Evolutionary conservation across 2,888 invertebrate species (phyloP).

Genomic region (Morpho achilles): DNA sequence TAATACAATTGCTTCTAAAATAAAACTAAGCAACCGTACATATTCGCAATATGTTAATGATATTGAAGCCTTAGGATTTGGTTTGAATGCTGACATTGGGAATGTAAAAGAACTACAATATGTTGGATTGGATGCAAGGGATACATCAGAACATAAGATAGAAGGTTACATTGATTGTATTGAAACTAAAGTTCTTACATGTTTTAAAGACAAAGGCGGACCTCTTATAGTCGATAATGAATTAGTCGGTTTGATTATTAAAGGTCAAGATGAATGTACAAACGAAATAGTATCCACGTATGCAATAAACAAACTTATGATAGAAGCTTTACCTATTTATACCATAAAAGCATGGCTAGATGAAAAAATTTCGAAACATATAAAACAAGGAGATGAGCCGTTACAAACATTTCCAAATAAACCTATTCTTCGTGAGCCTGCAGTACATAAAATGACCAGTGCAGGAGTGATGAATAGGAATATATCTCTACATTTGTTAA

Average conservation of each 20-base stretch:
- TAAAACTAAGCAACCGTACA: slow-evolving; percentile 54
- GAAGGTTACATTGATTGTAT: slow-evolving; percentile 59
- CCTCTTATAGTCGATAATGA: slow-evolving; percentile 56
- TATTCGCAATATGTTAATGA: slow-evolving; percentile 40
- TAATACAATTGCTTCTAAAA: slow-evolving; percentile 48
- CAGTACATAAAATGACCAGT: slow-evolving; percentile 36
- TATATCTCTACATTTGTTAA: too few species aligned
- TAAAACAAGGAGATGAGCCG: slow-evolving; percentile 38
- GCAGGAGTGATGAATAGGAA: slow-evolving; percentile 3
- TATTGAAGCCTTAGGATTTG: slow-evolving; percentile 59
- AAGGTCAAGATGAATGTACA: slow-evolving; percentile 53
- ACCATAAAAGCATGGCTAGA: slow-evolving; percentile 62
- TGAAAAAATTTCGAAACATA: slow-evolving; percentile 56
- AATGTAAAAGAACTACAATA: slow-evolving; percentile 52
- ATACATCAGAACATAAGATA: slow-evolving; percentile 29
- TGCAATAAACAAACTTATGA: slow-evolving; percentile 54
- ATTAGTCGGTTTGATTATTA: slow-evolving; percentile 54
- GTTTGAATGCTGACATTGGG: slow-evolving; percentile 57
- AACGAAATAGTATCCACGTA: slow-evolving; percentile 54
- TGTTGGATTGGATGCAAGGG: slow-evolving; percentile 50
- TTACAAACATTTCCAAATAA: slow-evolving; percentile 47
- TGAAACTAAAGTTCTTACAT: slow-evolving; percentile 59
- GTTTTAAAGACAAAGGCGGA: slow-evolving; percentile 64
- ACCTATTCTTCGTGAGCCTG: slow-evolving; percentile 33
- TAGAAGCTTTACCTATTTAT: slow-evolving; percentile 52